These are phyloP conservation scores for Hofmannophila pseudospretella DNA, from an alignment of 2,888 invertebrate species.

Conservation along the genomic window DNA sequence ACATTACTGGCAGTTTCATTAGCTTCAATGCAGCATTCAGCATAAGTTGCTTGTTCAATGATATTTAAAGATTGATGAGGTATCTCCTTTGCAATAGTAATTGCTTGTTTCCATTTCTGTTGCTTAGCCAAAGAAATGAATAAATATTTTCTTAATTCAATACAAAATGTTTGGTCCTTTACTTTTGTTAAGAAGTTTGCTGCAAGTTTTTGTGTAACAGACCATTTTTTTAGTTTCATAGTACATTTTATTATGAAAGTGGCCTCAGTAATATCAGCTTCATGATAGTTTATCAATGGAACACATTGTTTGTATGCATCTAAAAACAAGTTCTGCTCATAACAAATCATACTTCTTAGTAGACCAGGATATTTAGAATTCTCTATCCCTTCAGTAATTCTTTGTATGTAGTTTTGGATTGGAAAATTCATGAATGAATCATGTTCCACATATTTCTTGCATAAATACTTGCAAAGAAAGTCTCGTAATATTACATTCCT, in stretches of 20 bases:
- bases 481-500: conserved; percentile 48
- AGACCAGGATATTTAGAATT: conserved; percentile 80
- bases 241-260: conserved; percentile 59
- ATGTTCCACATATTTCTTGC: conserved; percentile 44
- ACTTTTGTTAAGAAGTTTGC: conserved; percentile 57
- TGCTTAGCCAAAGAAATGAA: conserved; percentile 52
- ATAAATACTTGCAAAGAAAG: conserved; percentile 53
- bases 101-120: conserved; percentile 74
- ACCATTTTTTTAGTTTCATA: conserved; percentile 60
- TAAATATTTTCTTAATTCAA: conserved; percentile 42
- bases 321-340: conserved; percentile 68
- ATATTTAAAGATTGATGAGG: conserved; percentile 32
- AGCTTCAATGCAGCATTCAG: conserved; percentile 56
- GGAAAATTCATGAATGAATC: conserved; percentile 47
- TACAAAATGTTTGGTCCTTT: conserved; percentile 39
- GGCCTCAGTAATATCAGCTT: conserved; percentile 51
- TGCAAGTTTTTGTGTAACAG: conserved; percentile 55
- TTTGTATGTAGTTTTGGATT: conserved; percentile 69
- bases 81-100: conserved; percentile 47
- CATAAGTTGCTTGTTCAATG: conserved; percentile 45
- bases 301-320: conserved; percentile 73
- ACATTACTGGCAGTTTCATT: conserved; percentile 41
- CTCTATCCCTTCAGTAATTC: conserved; percentile 74
- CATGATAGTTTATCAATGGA: conserved; percentile 58
- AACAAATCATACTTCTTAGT: conserved; percentile 78